Base-by-base conservation (phyloP, 2,888 invertebrate species). In the Drosophila acutilabella region DNA sequence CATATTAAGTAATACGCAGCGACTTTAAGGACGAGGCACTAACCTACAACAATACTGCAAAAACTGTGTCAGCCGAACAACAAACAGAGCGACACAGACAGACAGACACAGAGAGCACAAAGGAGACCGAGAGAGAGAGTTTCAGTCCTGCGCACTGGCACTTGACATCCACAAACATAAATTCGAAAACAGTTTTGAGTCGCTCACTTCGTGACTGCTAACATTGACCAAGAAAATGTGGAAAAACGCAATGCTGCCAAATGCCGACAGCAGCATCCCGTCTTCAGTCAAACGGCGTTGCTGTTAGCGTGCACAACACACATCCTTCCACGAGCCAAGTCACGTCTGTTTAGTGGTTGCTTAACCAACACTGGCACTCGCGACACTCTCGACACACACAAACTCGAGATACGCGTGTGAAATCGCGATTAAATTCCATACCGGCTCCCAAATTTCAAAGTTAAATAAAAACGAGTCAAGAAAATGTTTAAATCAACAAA, bases 251-350 rank as follows among this genome's bases (percentile, higher is more conserved):
- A 47, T 38, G 18, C 11, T 56, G 50, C 69, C 42, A 50, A 5
- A 57, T 41, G 54, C 62, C 61, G 70, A 64, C 47, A 54, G 54
- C 78, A 80, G 85, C 82, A 78, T 76, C 85, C 85, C 71, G 51
- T 67, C 65, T 67, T 80, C 78, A 88, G 88, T 88, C 78, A 82
- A 75, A 76, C 88, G 86, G 75, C 84, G 84, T 84, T 75, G 88
- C 81, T 88, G 85, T 81, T 80, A 86, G 71, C 81, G 89, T 79
- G 78, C 84, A 88, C 84, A 83, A 89, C 89, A 86, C 83, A 79
- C 72, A 61, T 20, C 51, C 40, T 38, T 60, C 23, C 18, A 4
- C 58, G 44, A 51, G 58, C 59, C 47, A 56, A 56, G 7, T 51
- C 74, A 47, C 51, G 59, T 52, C 20, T 36, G 11, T 2, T 14